Percentiles rank a stretch among this genome's conserved stretches.
Evolutionary conservation across 2,888 invertebrate genomes (phyloP).

Genomic region (Leptinotarsa haldemani): DNA sequence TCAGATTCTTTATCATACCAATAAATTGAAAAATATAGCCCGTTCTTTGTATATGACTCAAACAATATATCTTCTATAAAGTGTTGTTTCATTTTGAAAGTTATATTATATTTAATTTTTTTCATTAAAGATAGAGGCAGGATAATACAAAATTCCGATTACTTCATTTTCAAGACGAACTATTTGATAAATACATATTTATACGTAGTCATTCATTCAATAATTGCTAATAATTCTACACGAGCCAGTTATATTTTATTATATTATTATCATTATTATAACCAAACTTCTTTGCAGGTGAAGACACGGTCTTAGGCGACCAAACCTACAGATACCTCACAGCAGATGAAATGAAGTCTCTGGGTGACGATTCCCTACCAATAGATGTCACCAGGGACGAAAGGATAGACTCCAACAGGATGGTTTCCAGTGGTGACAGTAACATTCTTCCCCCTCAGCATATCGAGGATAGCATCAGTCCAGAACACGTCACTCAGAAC

Average conservation of each 20-base stretch:
- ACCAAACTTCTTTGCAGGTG: constrained; percentile 71
- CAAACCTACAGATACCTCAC: constrained; percentile 92
- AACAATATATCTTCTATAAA: too few relatives aligned
- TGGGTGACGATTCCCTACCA: constrained; percentile 92
- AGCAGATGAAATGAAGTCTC: constrained; percentile 94
- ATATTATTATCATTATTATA: background rate
- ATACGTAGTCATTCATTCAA: background rate
- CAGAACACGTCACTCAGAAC: constrained; percentile 70
- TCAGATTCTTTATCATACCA: too few relatives aligned
- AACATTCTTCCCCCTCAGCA: constrained; percentile 69
- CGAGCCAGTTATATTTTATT: constrained; percentile 3
- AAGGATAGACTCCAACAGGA: constrained; percentile 78
- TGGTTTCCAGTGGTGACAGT: constrained; percentile 67
- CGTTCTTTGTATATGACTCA: too few relatives aligned
- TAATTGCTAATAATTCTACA: constrained; percentile 12
- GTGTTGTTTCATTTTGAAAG: too few relatives aligned
- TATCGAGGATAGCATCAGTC: constrained; percentile 74
- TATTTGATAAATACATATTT: background rate
- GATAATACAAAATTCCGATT: background rate
- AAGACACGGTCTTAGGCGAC: constrained; percentile 91
- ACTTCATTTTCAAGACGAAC: background rate
- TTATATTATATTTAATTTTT: too few relatives aligned
- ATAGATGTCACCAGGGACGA: constrained; percentile 94
- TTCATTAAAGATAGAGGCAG: too few relatives aligned
- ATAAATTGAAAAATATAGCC: too few relatives aligned